Evolutionary conservation across 2,888 invertebrate genomes (phyloP), one percentile per base, ranked within the genome.

Genomic region (Parnassius glacialis): DNA sequence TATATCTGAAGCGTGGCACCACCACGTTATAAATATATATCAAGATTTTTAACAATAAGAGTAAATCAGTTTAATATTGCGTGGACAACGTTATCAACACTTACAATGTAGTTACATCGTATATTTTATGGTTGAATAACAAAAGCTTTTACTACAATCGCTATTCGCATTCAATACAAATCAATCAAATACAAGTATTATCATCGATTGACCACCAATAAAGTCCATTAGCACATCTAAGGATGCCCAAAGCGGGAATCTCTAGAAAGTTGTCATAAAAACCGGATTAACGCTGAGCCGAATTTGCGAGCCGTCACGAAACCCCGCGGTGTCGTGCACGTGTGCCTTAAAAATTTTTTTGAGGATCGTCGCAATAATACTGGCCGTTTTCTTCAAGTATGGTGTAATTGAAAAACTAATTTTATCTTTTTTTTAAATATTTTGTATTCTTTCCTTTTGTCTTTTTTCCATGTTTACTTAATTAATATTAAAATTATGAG

Each of bases 191-290:
- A 60, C 59, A 52, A 57, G 54, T 45, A 55, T 62, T 58, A 62
- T 54, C 64, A 59, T 61, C 62, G 66, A 74, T 70, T 69, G 72
- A 67, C 68, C 64, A 66, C 64, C 74, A 79, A 81, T 80, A 81
- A 81, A 80, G 74, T 70, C 76, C 80, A 84, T 85, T 82, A 84
- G 84, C 89, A 87, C 85, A 87, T 85, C 73, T 88, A 87, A 80
- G 89, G 86, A 67, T 75, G 72, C 80, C 75, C 81, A 69, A 68
- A 74, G 75, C 69, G 81, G 82, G 89, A 87, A 87, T 86, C 87
- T 86, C 78, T 89, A 89, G 86, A 86, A 89, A 87, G 85, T 85
- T 77, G 78, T 80, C 78, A 83, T 78, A 81, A 83, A 81, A 85
- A 86, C 85, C 80, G 80, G 84, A 81, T 83, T 83, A 81, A 70